These are phyloP conservation scores for Paramormyrops hopkinsi DNA, from an alignment of 2,797 vertebrate genomes.

Conservation along the genomic window DNA sequence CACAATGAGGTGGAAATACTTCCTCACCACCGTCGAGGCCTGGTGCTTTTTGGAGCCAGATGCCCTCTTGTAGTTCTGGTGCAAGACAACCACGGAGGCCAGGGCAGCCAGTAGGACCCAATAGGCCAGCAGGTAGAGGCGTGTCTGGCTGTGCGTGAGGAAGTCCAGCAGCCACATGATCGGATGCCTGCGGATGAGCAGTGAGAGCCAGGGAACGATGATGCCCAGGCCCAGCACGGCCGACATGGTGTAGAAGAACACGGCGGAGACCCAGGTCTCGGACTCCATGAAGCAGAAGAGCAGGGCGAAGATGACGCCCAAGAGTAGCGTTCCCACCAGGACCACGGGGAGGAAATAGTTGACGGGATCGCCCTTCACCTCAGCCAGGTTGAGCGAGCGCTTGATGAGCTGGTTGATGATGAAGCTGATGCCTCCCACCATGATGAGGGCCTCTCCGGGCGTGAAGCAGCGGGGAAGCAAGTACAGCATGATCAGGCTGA, in stretches of 20 bases:
- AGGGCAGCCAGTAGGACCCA: constrained; percentile 72
- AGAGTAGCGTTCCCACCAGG: constrained; percentile 75
- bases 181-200: constrained; percentile 83
- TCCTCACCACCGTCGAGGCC: constrained; percentile 79
- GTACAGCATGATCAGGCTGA: constrained; percentile 89
- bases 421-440: constrained; percentile 82
- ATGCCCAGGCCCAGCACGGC: constrained; percentile 82
- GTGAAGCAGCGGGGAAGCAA: constrained; percentile 89
- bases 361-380: constrained; percentile 76
- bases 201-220: constrained; percentile 87
- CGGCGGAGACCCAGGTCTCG: constrained; percentile 83
- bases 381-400: constrained; percentile 74
- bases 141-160: constrained; percentile 67
- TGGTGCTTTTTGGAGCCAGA: constrained; percentile 82
- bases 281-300: constrained; percentile 96
- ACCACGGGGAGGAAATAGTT: constrained; percentile 85
- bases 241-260: constrained; percentile 93
- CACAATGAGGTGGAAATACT: constrained; percentile 92
- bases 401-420: constrained; percentile 95
- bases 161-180: constrained; percentile 87
- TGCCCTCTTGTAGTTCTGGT: constrained; percentile 78
- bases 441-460: constrained; percentile 83
- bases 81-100: constrained; percentile 76
- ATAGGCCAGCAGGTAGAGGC: constrained; percentile 76
- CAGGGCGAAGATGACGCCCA: constrained; percentile 83